phyloP scores from a whole-genome alignment of 2,797 vertebrate species.

The Smutsia temminckii region DNA sequence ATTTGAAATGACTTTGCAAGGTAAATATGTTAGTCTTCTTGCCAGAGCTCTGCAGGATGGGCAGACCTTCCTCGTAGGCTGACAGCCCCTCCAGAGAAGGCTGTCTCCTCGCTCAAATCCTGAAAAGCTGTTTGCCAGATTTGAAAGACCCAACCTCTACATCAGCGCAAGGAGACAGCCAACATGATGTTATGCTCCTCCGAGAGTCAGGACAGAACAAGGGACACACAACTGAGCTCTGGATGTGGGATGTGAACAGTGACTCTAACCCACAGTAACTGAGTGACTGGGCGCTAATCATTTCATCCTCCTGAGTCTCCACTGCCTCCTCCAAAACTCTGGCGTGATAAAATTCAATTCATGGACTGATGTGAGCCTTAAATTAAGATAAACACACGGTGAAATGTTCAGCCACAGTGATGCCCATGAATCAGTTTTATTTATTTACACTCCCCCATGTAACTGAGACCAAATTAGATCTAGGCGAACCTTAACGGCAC shows the following conservation, averaged over 20 bases:
- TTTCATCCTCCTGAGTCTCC: not conserved
- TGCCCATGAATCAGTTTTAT: not conserved
- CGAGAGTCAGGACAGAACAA: not conserved
- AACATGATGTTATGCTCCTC: not conserved
- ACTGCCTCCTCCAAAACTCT: not conserved
- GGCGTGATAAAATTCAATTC: not conserved
- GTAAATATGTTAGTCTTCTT: not conserved
- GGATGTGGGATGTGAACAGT: not conserved
- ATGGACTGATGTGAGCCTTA: not conserved
- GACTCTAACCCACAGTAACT: not conserved
- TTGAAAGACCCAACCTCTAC: not conserved
- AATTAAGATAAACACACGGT: not conserved
- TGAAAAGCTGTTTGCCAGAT: not conserved
- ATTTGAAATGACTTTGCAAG: not conserved
- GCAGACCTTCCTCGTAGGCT: not conserved
- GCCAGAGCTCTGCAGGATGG: rapidly evolving
- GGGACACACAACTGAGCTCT: not conserved
- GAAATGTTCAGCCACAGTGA: not conserved
- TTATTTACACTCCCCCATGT: not conserved
- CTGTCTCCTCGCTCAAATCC: not conserved
- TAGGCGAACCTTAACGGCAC: not conserved
- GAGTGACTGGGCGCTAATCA: not conserved
- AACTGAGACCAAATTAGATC: not conserved
- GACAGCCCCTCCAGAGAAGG: not conserved
- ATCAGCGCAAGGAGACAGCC: not conserved